Conservation (phyloP, 2,113 vertebrate species). For the Corythoichthys intestinalis region DNA sequence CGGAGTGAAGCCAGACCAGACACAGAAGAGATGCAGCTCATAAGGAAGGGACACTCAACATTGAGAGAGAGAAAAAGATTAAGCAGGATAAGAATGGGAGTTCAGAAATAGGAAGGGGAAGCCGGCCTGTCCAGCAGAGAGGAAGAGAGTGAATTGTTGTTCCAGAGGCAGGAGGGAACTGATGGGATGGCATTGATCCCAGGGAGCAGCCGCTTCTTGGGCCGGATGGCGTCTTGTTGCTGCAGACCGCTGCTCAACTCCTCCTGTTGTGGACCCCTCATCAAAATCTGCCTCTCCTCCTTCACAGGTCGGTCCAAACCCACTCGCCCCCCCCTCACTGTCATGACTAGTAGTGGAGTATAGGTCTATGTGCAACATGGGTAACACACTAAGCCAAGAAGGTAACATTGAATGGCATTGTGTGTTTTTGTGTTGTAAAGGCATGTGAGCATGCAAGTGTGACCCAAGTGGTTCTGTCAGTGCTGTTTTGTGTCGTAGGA, state of each 20-base stretch:
- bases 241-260: slow-evolving; percentile 63
- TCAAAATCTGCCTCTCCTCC: slow-evolving; percentile 73
- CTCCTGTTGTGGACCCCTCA: slow-evolving; percentile 61
- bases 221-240: slow-evolving; percentile 73
- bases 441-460: slow-evolving; percentile 4
- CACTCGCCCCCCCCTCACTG: slow-evolving; percentile 36
- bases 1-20: slow-evolving; percentile 33
- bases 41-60: slow-evolving; percentile 16
- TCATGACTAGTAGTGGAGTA: slow-evolving; percentile 54
- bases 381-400: slow-evolving; percentile 71
- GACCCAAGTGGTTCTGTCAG: slow-evolving; percentile 39
- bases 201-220: slow-evolving; percentile 57
- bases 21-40: slow-evolving; percentile 23
- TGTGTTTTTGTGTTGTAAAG: slow-evolving; percentile 34
- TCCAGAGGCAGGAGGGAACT: slow-evolving; percentile 32
- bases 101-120: slow-evolving; percentile 45
- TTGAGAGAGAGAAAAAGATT: slow-evolving; percentile 20
- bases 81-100: slow-evolving; percentile 39
- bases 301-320: slow-evolving; percentile 75
- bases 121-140: slow-evolving; percentile 37
- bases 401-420: slow-evolving; percentile 64
- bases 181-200: slow-evolving; percentile 59
- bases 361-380: slow-evolving; percentile 65
- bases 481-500: slow-evolving; percentile 45
- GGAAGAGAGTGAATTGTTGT: slow-evolving; percentile 53